Conservation (phyloP, 1,140 invertebrate species). For the Drosophila eugracilis region DNA sequence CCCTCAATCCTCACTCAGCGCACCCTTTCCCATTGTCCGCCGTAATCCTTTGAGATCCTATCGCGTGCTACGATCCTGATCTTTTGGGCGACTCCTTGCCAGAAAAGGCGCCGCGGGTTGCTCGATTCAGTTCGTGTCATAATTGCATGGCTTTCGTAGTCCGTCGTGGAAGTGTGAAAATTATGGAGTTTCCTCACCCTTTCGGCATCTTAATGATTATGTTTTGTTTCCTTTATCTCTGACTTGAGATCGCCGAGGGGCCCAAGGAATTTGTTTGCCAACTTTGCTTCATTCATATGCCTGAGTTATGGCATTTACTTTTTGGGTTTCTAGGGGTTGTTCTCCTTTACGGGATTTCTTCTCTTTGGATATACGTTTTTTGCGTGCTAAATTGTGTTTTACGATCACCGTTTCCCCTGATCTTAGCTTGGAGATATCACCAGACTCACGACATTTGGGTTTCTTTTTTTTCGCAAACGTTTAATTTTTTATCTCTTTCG, state of each 20-base stretch:
- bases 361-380: slow-evolving; percentile 38
- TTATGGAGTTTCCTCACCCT: slow-evolving; percentile 68
- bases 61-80: slow-evolving; percentile 69
- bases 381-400: slow-evolving; percentile 76
- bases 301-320: slow-evolving; percentile 62
- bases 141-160: slow-evolving; percentile 69
- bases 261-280: slow-evolving; percentile 64
- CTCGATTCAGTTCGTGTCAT: slow-evolving; percentile 74
- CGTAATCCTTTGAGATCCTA: slow-evolving; percentile 72
- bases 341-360: slow-evolving; percentile 31
- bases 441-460: slow-evolving; percentile 19
- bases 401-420: slow-evolving; percentile 34
- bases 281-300: slow-evolving; percentile 75
- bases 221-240: slow-evolving; percentile 75
- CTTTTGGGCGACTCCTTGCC: slow-evolving; percentile 37
- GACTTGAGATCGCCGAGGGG: slow-evolving; percentile 53
- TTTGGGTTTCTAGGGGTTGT: slow-evolving; percentile 67
- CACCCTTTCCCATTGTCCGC: slow-evolving; percentile 43
- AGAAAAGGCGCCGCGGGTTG: slow-evolving; percentile 57
- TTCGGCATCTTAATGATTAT: slow-evolving; percentile 64
- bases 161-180: slow-evolving; percentile 74
- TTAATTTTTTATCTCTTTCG: slow-evolving; percentile 53
- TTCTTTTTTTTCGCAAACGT: slow-evolving; percentile 61
- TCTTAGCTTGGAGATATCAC: slow-evolving; percentile 58
- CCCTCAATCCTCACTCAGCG: slow-evolving; percentile 19